Base-by-base conservation (phyloP, 2,888 invertebrate genomes). In the Drosophila affinis region DNA sequence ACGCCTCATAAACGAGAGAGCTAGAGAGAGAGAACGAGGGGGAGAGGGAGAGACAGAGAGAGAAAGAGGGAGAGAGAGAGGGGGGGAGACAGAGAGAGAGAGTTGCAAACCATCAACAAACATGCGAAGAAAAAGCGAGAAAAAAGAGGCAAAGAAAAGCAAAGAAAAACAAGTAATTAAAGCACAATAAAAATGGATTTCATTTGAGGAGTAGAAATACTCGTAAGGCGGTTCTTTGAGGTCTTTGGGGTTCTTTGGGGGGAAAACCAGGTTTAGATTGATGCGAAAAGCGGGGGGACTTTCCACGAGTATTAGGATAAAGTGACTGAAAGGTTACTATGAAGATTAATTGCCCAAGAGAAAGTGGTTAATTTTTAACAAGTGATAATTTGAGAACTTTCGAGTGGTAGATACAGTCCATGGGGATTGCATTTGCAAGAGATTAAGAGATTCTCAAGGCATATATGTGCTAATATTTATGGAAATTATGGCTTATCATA, bases 111-210 rank as follows among this genome's bases (percentile, higher is more conserved):
- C 72, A 55, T 59, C 71, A 63, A 18, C 53, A 18, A 24, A 9
- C 34, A 24, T 52, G 3, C 17, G 55, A 47, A 34, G 53, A 47
- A 54, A 21, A 21, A 53, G n/a, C n/a, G n/a, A 34, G 7, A 17
- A 49, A 46, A 27, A 24, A 34, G 32, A 14, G 21, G 3, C 10
- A 24, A n/a, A 27, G 49, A 46, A 27, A 24, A 34, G 32, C 10
- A 21, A 29, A 55, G 24, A 59, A 52, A 45, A 58, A 9, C 32
- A 54, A 62, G 62, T 75, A 72, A 77, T 79, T 77, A 79, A 68
- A 57, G 46, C 34, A 21, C 34, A 64, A 64, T 67, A 67, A 67
- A 62, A 67, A 64, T 64, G 67, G 55, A 46, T 56, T 51, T 67
- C 44, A 7, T 44, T 63, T 34, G 12, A 32, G 52, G 32, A 24